Base-by-base conservation (phyloP, 2,113 vertebrate species). In the Puffinus mauretanicus region DNA sequence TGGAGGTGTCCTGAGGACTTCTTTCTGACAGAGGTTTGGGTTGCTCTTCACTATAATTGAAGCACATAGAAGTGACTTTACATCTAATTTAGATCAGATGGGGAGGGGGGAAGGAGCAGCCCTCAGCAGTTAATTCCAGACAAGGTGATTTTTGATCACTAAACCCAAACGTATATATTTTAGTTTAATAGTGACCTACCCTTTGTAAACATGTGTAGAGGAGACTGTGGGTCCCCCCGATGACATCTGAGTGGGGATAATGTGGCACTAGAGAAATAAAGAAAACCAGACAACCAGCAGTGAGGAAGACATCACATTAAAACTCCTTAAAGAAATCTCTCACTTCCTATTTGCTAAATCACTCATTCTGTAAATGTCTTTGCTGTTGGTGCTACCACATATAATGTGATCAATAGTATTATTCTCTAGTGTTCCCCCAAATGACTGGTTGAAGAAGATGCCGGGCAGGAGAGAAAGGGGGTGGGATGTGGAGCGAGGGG, bases 381-480 rank as follows among this genome's bases (percentile, higher is more conserved):
- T 91, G 76, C 79, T 96, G 90, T 82, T 77, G 86, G 62, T 83
- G 81, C 79, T 91, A 42, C 24, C 16, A 73, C 66, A 64, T 76
- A 70, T 77, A 82, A 92, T 36, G 61, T 83, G 72, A 93, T 97
- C 93, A 97, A 93, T 97, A 98, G 93, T 69, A 58, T 87, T 89
- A 93, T 80, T 97, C 93, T 89, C 72, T 90, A 96, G 95, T 49
- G 40, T 90, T 97, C 89, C 92, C 97, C 96, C 96, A 96, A 77
- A 65, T 88, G 97, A 91, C 94, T 91, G 93, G 94, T 97, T 96
- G 97, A 97, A 97, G 95, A 97, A 96, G 97, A 97, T 87, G 94
- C 93, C 3, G 27, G 44, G 67, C 61, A 86, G 90, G 57, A 65
- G 85, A 89, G 21, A 82, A 97, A 96, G 71, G 86, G 86, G 65